Evolutionary conservation across 2,888 invertebrate genomes (phyloP).

Genomic region (Geophilus truncorum): DNA sequence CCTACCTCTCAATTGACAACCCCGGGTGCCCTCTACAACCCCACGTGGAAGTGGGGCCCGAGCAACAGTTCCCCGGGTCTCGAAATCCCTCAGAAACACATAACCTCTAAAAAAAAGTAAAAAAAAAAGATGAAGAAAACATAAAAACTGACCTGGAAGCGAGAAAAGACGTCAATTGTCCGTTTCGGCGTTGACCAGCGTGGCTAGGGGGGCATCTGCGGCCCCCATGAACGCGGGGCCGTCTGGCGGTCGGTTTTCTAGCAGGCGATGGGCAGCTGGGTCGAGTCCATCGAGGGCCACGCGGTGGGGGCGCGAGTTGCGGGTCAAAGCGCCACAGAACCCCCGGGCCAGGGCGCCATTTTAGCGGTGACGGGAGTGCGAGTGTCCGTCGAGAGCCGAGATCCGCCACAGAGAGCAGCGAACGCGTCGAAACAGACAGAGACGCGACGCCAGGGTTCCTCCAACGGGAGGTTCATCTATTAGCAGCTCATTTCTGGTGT

Average conservation of each 20-base stretch:
- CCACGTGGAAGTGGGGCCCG: too few relatives aligned
- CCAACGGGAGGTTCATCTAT: neutral
- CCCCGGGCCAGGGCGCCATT: neutral
- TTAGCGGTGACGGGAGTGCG: neutral
- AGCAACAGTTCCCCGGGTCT: too few relatives aligned
- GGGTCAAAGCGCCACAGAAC: neutral
- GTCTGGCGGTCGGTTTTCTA: neutral
- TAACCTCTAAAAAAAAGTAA: too few relatives aligned
- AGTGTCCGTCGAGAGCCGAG: neutral
- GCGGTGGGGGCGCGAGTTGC: neutral
- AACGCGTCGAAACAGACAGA: too few relatives aligned
- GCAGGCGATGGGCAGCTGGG: neutral
- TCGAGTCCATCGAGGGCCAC: neutral
- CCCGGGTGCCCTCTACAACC: too few relatives aligned
- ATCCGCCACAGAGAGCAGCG: neutral
- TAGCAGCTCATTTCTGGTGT: neutral
- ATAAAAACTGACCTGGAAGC: neutral
- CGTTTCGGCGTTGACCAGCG: neutral
- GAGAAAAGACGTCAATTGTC: neutral
- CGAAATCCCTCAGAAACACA: too few relatives aligned
- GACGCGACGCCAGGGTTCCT: neutral
- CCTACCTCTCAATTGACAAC: too few relatives aligned
- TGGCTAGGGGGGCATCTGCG: neutral
- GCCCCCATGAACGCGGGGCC: neutral
- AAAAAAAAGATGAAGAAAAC: neutral